phyloP scores from a whole-genome alignment of 1,140 invertebrate genomes.

The Bombyx mori region ASM3026992v2 NC_085116.1:2674001-2674500 shows the following conservation, averaged over 20 bases:
- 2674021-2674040: conserved; percentile 24
- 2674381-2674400: conserved; percentile 42
- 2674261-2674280: conserved; percentile 16
- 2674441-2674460: conserved; percentile 61
- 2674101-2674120: conserved; percentile 16
- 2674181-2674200: conserved; percentile 7
- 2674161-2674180: conserved; percentile 1
- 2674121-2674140: conserved; percentile 8
- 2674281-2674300: conserved; percentile 33
- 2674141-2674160: conserved; percentile 22
- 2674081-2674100: conserved; percentile 28
- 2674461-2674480: conserved; percentile 54
- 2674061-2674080: conserved; percentile 25
- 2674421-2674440: conserved; percentile 54
- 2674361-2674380: conserved; percentile 39
- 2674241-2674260: conserved; percentile 11
- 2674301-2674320: conserved; percentile 22
- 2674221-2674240: conserved; percentile 6
- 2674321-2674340: conserved; percentile 59
- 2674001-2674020: conserved; percentile 10
- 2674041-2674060: conserved; percentile 38
- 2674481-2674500: conserved; percentile 60
- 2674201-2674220: conserved; percentile 13
- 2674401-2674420: conserved; percentile 55
- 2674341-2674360: conserved; percentile 59